A percentile compares a stretch with the other conserved stretches of the same genome.
Conservation (phyloP, 2,888 invertebrate genomes). For the Myopa tessellatipennis region DNA sequence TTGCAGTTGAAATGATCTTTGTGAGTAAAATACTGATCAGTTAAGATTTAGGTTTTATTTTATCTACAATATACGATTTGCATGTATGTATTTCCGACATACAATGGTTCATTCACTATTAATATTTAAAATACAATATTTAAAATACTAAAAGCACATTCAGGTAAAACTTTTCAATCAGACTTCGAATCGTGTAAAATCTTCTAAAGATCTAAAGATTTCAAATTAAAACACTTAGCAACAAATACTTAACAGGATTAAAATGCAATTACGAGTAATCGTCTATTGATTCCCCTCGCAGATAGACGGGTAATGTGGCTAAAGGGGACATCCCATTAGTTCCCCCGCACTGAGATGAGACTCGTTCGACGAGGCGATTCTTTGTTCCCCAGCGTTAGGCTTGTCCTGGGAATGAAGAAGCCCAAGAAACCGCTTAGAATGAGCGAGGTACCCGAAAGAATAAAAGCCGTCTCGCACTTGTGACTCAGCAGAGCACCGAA, state of each 20-base stretch:
- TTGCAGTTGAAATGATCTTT: no score
- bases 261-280: constrained; percentile 4
- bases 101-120: no score
- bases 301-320: not conserved
- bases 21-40: no score
- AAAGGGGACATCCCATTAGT: constrained; percentile 44
- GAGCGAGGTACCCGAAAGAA: constrained; percentile 54
- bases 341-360: constrained; percentile 58
- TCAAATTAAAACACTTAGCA: not conserved
- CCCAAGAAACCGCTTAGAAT: constrained; percentile 55
- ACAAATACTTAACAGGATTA: not conserved
- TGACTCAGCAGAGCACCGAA: constrained; percentile 68
- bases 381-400: constrained; percentile 36
- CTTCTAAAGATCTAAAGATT: not conserved
- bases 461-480: constrained; percentile 68
- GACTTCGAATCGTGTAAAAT: constrained; percentile 35
- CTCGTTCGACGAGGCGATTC: constrained; percentile 51
- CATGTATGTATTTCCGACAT: no score
- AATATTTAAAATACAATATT: not conserved
- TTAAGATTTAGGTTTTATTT: no score
- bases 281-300: no score
- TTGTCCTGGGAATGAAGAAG: constrained; percentile 53
- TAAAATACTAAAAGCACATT: constrained; percentile 32
- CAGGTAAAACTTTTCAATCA: constrained; percentile 39
- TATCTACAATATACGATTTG: no score